Conservation (phyloP, 2,888 invertebrate species). For the Xestobium rufovillosum region DNA sequence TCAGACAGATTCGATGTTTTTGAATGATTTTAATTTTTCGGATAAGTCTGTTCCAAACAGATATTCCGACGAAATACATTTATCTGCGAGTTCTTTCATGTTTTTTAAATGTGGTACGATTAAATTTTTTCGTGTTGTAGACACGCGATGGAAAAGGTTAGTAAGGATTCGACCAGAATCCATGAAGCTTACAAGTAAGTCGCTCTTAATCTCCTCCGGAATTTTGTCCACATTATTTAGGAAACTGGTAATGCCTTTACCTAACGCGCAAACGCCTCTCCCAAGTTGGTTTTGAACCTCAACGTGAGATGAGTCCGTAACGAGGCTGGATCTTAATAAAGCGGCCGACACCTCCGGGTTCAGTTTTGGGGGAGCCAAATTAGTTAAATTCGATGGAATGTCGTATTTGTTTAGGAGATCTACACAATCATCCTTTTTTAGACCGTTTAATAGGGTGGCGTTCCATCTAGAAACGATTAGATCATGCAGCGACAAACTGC, state of each 20-base stretch:
- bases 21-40: conserved; percentile 2
- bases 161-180: conserved; percentile 13
- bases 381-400: conserved; percentile 8
- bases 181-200: not conserved
- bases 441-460: conserved; percentile 7
- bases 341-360: too few relatives aligned
- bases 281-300: conserved; percentile 6
- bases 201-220: conserved; percentile 5
- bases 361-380: too few relatives aligned
- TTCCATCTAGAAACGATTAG: conserved; percentile 10
- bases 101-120: conserved; percentile 12
- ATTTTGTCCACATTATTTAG: conserved; percentile 4
- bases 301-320: too few relatives aligned
- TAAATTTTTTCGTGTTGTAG: conserved; percentile 14
- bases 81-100: conserved; percentile 11
- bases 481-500: conserved; percentile 8
- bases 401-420: conserved; percentile 9
- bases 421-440: conserved; percentile 12
- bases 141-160: conserved; percentile 16
- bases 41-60: conserved; percentile 3
- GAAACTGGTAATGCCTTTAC: conserved; percentile 3
- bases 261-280: conserved; percentile 4
- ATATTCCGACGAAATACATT: conserved; percentile 2
- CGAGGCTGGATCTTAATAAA: too few relatives aligned
- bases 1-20: not conserved